Conservation (phyloP, 2,888 invertebrate genomes). For the Clepsis dumicolana region DNA sequence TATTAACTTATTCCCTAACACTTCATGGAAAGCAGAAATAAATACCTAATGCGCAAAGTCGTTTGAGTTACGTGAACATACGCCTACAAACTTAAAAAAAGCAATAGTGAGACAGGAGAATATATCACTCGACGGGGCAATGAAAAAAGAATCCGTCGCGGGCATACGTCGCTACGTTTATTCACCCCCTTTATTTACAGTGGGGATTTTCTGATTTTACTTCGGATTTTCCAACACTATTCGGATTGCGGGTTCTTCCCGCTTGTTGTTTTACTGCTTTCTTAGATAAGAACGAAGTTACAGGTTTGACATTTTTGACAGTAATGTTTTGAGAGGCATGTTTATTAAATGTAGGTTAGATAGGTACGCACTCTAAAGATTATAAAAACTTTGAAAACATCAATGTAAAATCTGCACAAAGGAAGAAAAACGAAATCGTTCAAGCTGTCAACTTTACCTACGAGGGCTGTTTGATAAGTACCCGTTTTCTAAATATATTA, state of each 20-base stretch:
- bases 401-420: background rate
- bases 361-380: too few species aligned
- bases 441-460: background rate
- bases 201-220: constrained; percentile 72
- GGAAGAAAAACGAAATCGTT: background rate
- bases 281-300: constrained; percentile 3
- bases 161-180: constrained; percentile 63
- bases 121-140: constrained; percentile 65
- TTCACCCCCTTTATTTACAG: constrained; percentile 75
- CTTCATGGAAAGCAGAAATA: background rate
- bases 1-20: too few species aligned
- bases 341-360: too few species aligned
- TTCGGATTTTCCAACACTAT: constrained; percentile 68
- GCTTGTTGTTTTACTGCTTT: constrained; percentile 36
- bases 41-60: too few species aligned
- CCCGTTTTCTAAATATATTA: too few species aligned
- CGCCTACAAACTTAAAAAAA: constrained; percentile 40
- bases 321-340: too few species aligned
- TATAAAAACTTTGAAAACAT: too few species aligned
- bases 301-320: too few species aligned
- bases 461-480: too few species aligned
- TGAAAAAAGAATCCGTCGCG: constrained; percentile 69
- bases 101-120: constrained; percentile 56
- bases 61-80: background rate
- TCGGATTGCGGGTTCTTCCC: constrained; percentile 51